A percentile compares a stretch with the other conserved stretches of the same genome.
Evolutionary conservation across 2,797 vertebrate species (phyloP).

Genomic region (Catharus ustulatus): DNA sequence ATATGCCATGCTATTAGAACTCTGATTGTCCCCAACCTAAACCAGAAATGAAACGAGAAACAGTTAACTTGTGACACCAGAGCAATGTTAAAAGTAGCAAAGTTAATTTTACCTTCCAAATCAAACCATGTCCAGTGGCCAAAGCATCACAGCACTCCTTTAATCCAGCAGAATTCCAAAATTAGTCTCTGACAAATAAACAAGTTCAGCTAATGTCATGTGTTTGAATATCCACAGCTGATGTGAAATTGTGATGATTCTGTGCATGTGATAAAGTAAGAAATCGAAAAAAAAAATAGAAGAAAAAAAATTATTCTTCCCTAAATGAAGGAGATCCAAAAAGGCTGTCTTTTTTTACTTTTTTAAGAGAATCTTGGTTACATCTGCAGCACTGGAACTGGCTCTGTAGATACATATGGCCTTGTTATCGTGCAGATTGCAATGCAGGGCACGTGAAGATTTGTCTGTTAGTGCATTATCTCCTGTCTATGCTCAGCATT

Average conservation of each 20-base stretch:
- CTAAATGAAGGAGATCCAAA: not conserved
- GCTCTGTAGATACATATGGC: not conserved
- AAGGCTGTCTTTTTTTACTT: not conserved
- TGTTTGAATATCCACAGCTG: not conserved
- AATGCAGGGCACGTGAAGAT: not conserved
- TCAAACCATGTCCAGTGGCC: not conserved
- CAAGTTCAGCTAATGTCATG: not conserved
- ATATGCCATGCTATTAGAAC: not conserved
- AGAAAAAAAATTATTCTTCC: not conserved
- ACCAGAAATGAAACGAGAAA: not conserved
- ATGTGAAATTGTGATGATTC: not conserved
- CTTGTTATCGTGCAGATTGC: not conserved
- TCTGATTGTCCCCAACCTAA: not conserved
- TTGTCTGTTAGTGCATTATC: not conserved
- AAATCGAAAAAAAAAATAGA: not conserved
- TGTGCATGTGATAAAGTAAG: not conserved
- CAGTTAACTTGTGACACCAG: not conserved
- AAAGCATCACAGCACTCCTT: not conserved
- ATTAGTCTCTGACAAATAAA: not conserved
- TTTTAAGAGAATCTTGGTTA: not conserved
- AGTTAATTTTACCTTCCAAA: not conserved
- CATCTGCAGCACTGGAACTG: not conserved
- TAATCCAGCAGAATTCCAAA: not conserved
- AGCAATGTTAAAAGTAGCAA: not conserved
- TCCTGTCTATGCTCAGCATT: not conserved